Evolutionary conservation across 2,888 invertebrate species (phyloP).

Genomic region (Dasysyrphus albostriatus): DNA sequence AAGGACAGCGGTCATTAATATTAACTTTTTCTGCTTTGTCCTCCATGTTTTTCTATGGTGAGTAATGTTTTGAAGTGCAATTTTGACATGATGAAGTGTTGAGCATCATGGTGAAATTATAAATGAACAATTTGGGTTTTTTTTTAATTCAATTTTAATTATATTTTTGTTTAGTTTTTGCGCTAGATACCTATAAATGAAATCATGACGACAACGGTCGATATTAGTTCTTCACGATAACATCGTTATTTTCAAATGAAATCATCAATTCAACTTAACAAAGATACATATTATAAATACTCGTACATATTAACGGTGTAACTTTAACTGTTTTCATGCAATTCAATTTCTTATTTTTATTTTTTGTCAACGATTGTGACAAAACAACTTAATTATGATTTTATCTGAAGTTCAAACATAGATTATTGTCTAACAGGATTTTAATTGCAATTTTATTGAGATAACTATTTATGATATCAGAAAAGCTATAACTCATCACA

Average conservation of each 20-base stretch:
- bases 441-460: background rate
- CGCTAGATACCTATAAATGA: background rate
- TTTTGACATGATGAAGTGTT: slow-evolving; percentile 52
- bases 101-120: slow-evolving; percentile 23
- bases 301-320: background rate
- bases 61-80: slow-evolving; percentile 22
- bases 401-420: background rate
- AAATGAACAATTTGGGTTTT: slow-evolving; percentile 22
- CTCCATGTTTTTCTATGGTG: slow-evolving; percentile 3
- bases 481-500: background rate
- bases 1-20: slow-evolving; percentile 71
- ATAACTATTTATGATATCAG: background rate
- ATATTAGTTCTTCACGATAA: background rate
- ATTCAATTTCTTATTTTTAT: background rate
- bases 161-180: background rate
- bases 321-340: background rate
- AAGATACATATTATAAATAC: background rate
- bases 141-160: background rate
- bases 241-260: background rate
- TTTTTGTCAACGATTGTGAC: background rate
- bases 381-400: background rate
- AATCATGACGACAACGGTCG: background rate
- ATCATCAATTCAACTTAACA: background rate
- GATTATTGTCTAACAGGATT: background rate
- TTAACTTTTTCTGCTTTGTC: slow-evolving; percentile 31